Conservation (phyloP, 2,113 vertebrate genomes). For the Telmatochromis bifrenatus region DNA sequence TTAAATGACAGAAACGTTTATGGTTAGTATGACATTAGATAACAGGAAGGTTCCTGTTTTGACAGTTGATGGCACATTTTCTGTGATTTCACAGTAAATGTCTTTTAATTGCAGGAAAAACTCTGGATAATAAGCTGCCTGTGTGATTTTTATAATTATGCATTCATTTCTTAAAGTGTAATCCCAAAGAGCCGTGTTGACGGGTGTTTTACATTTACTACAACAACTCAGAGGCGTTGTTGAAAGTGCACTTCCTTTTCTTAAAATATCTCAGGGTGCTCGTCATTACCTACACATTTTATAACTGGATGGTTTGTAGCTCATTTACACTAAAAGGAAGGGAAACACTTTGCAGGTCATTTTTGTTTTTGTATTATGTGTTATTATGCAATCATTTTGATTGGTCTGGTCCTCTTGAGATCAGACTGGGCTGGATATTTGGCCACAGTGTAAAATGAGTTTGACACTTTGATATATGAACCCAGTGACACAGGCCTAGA, state of each 20-base stretch:
- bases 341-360: neutral
- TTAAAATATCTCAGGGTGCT: neutral
- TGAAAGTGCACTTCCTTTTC: neutral
- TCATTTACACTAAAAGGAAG: neutral
- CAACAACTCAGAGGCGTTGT: neutral
- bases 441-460: neutral
- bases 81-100: neutral
- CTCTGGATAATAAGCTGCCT: neutral
- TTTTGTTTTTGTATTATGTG: neutral
- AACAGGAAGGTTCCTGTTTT: neutral
- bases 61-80: neutral
- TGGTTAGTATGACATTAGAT: neutral
- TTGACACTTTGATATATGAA: neutral
- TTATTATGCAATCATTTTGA: rapidly evolving
- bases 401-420: neutral
- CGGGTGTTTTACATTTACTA: neutral
- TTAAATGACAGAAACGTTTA: neutral
- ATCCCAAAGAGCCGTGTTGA: neutral
- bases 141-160: neutral
- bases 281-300: neutral
- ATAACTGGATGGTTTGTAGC: neutral
- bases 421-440: neutral
- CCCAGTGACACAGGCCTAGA: neutral
- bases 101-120: neutral
- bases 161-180: neutral